These are phyloP conservation scores for Chironomus striatipennis DNA, from an alignment of 1,140 invertebrate species.

Conservation along the genomic window DNA sequence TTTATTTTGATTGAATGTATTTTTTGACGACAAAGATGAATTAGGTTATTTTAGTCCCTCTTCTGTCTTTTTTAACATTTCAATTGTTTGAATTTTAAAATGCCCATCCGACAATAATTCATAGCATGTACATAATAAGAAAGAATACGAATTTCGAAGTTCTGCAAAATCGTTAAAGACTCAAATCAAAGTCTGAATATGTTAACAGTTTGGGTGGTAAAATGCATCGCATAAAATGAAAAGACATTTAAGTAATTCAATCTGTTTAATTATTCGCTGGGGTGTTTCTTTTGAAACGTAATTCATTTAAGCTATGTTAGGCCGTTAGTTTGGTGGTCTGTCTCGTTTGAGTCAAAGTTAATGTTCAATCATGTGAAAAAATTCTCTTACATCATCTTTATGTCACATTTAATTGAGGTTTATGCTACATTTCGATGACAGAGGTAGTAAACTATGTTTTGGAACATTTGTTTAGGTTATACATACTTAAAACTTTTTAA, in stretches of 20 bases:
- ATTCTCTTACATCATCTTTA: slow-evolving; percentile 22
- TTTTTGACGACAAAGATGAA: no score
- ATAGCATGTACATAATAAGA: no score
- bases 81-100: not conserved
- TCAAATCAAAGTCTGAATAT: no score
- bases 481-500: no score
- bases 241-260: slow-evolving; percentile 19
- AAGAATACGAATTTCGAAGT: no score
- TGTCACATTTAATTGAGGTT: slow-evolving; percentile 17
- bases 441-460: no score
- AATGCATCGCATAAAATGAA: not conserved
- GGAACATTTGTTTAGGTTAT: no score
- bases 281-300: slow-evolving; percentile 11
- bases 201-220: not conserved
- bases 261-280: slow-evolving; percentile 18
- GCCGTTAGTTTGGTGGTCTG: slow-evolving; percentile 13
- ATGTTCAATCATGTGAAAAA: not conserved
- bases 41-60: no score
- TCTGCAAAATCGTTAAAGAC: not conserved
- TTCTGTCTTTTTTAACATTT: not conserved
- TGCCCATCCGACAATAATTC: no score
- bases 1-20: no score
- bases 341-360: not conserved
- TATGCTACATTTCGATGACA: not conserved
- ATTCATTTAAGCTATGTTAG: not conserved